Percentiles rank a stretch among this genome's conserved stretches.
Evolutionary conservation across 2,113 vertebrate genomes (phyloP).

Genomic region (Serilophus lunatus): DNA sequence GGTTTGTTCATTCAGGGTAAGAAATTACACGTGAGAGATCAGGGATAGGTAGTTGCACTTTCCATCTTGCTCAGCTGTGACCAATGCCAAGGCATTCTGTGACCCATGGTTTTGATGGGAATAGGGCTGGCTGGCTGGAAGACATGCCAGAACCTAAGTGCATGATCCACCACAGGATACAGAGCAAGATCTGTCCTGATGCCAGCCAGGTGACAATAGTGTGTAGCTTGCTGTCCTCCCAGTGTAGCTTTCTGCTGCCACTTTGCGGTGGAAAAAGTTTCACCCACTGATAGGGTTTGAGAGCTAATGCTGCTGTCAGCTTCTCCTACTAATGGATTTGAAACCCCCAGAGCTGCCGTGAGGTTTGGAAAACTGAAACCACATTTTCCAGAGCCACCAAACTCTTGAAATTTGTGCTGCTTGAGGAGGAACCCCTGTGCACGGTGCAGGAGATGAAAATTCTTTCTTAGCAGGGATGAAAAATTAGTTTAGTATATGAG

Average conservation of each 20-base stretch:
- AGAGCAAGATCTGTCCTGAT: neutral
- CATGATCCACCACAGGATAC: neutral
- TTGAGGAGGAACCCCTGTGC: neutral
- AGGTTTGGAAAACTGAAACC: neutral
- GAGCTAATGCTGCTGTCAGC: neutral
- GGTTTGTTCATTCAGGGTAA: neutral
- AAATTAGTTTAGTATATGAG: neutral
- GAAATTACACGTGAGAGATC: neutral
- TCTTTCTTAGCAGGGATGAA: neutral
- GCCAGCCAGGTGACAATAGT: neutral
- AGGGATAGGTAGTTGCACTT: neutral
- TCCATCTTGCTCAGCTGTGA: neutral
- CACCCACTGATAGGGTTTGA: neutral
- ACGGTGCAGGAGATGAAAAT: neutral
- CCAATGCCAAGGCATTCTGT: neutral
- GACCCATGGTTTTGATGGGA: neutral
- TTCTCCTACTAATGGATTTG: neutral
- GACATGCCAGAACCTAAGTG: accelerated
- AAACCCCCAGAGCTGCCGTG: neutral
- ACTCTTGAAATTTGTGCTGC: neutral
- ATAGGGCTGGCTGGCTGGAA: neutral
- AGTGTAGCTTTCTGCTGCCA: neutral
- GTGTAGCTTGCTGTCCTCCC: neutral
- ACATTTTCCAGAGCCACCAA: neutral
- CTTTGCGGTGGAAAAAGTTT: neutral